Evolutionary conservation across 2,797 vertebrate genomes (phyloP).

Genomic region (Hippopotamyrus pictus): DNA sequence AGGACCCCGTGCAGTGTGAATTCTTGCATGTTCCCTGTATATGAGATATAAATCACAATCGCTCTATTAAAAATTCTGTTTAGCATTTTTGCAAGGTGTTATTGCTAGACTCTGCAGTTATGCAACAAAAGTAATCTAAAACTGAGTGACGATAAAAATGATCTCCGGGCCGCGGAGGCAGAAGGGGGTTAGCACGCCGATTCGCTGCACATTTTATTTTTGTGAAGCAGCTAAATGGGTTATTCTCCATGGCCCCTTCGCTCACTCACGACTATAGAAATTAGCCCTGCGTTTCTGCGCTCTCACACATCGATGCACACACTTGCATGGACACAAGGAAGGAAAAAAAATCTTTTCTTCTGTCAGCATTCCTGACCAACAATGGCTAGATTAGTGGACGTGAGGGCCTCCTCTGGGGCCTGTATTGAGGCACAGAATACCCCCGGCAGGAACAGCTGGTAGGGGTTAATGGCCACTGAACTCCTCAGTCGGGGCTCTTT

Average conservation of each 20-base stretch:
- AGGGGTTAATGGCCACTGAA: constrained; percentile 99
- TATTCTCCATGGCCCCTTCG: constrained; percentile 90
- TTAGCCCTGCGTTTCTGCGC: constrained; percentile 99
- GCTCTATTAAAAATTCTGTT: not conserved
- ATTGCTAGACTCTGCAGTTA: not conserved
- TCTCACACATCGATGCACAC: constrained; percentile 99
- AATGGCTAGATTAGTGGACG: constrained; percentile 99
- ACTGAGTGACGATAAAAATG: constrained; percentile 19
- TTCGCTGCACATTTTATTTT: constrained; percentile 53
- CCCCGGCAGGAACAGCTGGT: constrained; percentile 99
- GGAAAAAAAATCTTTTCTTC: constrained; percentile 99
- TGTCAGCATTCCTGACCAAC: constrained; percentile 99
- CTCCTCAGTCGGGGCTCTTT: constrained; percentile 98
- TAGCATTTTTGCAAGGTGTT: not conserved
- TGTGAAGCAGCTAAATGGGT: constrained; percentile 77
- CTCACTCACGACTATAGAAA: constrained; percentile 99
- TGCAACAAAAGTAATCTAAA: constrained; percentile 2
- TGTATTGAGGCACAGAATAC: constrained; percentile 99
- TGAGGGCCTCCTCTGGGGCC: constrained; percentile 98
- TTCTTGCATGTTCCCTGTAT: not conserved
- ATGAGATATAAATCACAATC: not conserved
- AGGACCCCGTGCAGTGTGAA: not conserved
- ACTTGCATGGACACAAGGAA: constrained; percentile 99
- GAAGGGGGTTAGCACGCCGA: constrained; percentile 55
- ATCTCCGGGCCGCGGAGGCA: constrained; percentile 33